Base-by-base conservation (phyloP, 2,113 vertebrate species). In the Austrofundulus limnaeus region DNA sequence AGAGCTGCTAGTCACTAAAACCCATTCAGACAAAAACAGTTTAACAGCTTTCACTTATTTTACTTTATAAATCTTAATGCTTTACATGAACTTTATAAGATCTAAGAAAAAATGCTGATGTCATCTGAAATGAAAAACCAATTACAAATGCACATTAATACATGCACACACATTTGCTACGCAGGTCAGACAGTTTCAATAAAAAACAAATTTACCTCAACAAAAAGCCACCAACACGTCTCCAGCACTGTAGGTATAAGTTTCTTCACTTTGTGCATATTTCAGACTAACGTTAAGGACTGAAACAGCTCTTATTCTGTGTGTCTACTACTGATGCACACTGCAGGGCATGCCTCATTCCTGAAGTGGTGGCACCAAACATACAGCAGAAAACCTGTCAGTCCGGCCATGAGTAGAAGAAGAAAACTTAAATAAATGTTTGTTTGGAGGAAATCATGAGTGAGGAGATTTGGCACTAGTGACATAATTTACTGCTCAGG, bases 81-180 rank as follows among this genome's bases (percentile, higher is more conserved):
- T 55, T 47, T 28, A 68, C 7, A 50, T 49, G 14, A 20, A 46
- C 42, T 62, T 60, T 46, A 61, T 31, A 70, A 61, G 41, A 53
- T 47, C 42, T 17, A 53, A 61, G 28, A 24, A 55, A 50, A 13
- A 64, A 16, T 37, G 0, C 23, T 10, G 13, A 47, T 51, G 52
- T 34, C 31, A 72, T 17, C 34, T 37, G 5, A 60, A 19, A 23
- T 0, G 31, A 37, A n/a, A 12, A 17, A 45, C 15, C n/a, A 45
- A 46, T 63, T 12, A 68, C 57, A 54, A 50, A 59, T 23, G 20
- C 49, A 60, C 11, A 57, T 24, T 49, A 72, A 77, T 34, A 66
- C 84, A 82, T 87, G 82, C 78, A 83, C 70, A 75, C 79, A 82
- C 5, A 66, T 71, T 69, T 67, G 10, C 69, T 80, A 82, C 15